A percentile compares a stretch with the other conserved stretches of the same genome.
Evolutionary conservation across 1,140 invertebrate species (phyloP).

Genomic region (Drosophila suzukii): DNA sequence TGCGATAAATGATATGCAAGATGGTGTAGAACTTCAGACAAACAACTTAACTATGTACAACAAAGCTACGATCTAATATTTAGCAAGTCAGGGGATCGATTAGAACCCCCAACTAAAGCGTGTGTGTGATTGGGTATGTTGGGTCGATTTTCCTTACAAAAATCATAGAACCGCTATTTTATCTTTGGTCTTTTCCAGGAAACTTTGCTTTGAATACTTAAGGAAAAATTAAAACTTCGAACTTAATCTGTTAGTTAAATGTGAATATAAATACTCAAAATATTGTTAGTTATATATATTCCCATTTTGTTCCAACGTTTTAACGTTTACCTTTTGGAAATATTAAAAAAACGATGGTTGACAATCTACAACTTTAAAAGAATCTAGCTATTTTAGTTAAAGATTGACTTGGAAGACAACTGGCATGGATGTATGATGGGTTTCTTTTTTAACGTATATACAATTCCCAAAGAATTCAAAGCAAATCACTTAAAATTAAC

Average conservation of each 20-base stretch:
- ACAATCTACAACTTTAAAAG: not conserved
- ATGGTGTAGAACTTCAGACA: constrained; percentile 15
- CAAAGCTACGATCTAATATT: constrained; percentile 47
- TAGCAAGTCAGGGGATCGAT: constrained; percentile 9
- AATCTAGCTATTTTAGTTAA: not conserved
- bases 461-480: constrained; percentile 6
- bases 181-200: not conserved
- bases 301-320: not conserved
- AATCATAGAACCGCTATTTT: not conserved
- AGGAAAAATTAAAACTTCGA: not conserved
- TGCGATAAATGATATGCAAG: constrained; percentile 55
- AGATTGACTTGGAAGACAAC: constrained; percentile 8
- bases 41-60: constrained; percentile 73
- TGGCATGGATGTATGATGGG: not conserved
- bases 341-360: no score
- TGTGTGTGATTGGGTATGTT: not conserved
- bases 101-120: constrained; percentile 13
- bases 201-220: constrained; percentile 13
- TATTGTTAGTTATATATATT: no score
- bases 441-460: not conserved
- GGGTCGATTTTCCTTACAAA: constrained; percentile 17
- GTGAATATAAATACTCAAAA: no score
- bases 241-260: not conserved
- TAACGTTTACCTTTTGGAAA: no score
- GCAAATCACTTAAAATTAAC: not conserved